phyloP scores from a whole-genome alignment of 2,888 invertebrate species.

The Gonocerus acuteangulatus region DNA sequence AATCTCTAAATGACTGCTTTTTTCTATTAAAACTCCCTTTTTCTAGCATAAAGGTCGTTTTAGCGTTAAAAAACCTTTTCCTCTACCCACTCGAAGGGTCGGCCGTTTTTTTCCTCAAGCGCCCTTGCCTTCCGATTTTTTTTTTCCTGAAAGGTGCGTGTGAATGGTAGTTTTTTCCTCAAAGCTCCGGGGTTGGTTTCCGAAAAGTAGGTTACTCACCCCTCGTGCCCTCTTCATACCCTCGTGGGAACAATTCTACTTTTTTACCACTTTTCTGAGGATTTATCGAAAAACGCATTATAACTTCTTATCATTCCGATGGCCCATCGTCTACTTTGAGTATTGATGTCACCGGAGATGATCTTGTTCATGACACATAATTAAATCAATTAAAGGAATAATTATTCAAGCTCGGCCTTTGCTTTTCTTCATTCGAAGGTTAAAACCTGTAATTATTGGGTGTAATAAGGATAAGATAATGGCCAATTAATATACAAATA shows the following conservation, averaged over 20 bases:
- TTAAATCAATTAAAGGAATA: too few relatives aligned
- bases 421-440: too few relatives aligned
- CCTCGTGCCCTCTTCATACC: neutral
- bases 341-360: too few relatives aligned
- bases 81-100: slow-evolving; percentile 1
- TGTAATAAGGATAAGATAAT: too few relatives aligned
- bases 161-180: slow-evolving; percentile 4
- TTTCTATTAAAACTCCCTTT: neutral
- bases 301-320: too few relatives aligned
- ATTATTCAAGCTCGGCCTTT: too few relatives aligned
- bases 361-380: too few relatives aligned
- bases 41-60: neutral
- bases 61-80: slow-evolving; percentile 3
- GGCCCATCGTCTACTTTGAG: too few relatives aligned
- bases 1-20: slow-evolving; percentile 1
- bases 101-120: slow-evolving; percentile 1
- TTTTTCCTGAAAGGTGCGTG: neutral
- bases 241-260: slow-evolving; percentile 5
- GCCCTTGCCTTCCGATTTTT: neutral
- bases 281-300: too few relatives aligned
- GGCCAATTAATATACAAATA: too few relatives aligned
- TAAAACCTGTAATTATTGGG: too few relatives aligned
- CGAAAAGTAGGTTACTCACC: slow-evolving; percentile 31
- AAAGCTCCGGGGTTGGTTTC: slow-evolving; percentile 25
- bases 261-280: neutral